Evolutionary conservation across 2,888 invertebrate species (phyloP), one percentile per base, ranked within the genome.

Genomic region (Lycaena phlaeas): DNA sequence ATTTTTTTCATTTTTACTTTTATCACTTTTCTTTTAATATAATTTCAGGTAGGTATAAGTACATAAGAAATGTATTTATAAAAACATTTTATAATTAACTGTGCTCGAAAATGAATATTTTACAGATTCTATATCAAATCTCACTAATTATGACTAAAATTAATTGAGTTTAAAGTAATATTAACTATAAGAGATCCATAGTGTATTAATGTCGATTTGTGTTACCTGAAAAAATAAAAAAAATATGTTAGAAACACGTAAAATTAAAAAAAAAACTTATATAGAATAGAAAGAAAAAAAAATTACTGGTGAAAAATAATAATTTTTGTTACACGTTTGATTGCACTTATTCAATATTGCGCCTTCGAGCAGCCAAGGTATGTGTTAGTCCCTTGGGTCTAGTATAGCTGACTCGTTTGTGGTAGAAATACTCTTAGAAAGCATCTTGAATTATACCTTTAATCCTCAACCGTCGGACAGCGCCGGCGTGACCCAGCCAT

Each of bases 401-500:
- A n/a, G n/a, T n/a, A n/a, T n/a, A n/a, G n/a, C n/a, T n/a, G n/a
- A n/a, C n/a, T n/a, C n/a, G n/a, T n/a, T n/a, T n/a, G n/a, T n/a
- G n/a, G n/a, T n/a, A n/a, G n/a, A n/a, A n/a, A n/a, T n/a, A n/a
- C n/a, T n/a, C n/a, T n/a, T n/a, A n/a, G n/a, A n/a, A n/a, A n/a
- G n/a, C n/a, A n/a, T n/a, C n/a, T n/a, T n/a, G n/a, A n/a, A n/a
- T n/a, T n/a, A n/a, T n/a, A 53, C 51, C 50, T 31, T 43, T 14
- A 29, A 12, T 12, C n/a, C 48, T 89, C 90, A 95, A 65, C 95
- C 95, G 70, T 95, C 95, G 31, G 94, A 89, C 47, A 94, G 85
- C 10, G 94, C 90, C 15, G 94, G 94, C 15, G 95, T 95, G 36
- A 95, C 94, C 95, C 95, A 95, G 40, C 95, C 95, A 65, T 94